Percentiles rank a stretch among this genome's conserved stretches.
phyloP scores from a whole-genome alignment of 1,140 invertebrate species.

The Neodiprion pinetum region DNA sequence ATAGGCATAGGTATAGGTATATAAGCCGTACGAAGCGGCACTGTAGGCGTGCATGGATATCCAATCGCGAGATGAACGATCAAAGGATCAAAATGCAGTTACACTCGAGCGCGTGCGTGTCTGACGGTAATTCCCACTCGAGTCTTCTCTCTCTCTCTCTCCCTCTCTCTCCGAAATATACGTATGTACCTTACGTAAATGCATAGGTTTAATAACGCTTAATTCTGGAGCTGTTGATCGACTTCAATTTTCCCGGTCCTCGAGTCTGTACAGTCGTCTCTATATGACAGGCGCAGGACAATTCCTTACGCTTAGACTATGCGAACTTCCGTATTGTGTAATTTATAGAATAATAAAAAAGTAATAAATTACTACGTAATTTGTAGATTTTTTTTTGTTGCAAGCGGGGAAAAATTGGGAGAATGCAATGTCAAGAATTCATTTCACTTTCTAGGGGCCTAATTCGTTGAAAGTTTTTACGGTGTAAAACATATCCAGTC shows the following conservation, averaged over 20 bases:
- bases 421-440: no score
- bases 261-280: not conserved
- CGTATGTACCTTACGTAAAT: not conserved
- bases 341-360: no score
- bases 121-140: not conserved
- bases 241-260: not conserved
- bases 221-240: not conserved
- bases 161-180: not conserved
- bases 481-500: no score
- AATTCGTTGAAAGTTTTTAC: no score
- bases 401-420: no score
- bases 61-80: not conserved
- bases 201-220: not conserved
- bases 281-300: not conserved
- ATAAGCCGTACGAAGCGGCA: not conserved
- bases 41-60: not conserved
- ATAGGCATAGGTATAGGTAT: not conserved
- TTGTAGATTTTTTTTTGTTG: no score
- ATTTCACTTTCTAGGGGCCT: no score
- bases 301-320: not conserved
- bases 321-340: not conserved
- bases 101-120: not conserved
- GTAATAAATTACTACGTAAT: no score
- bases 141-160: no score
- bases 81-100: not conserved